Evolutionary conservation across 2,888 invertebrate genomes (phyloP), one percentile per base, ranked within the genome.

Genomic region (Ischnus inquisitorius): DNA sequence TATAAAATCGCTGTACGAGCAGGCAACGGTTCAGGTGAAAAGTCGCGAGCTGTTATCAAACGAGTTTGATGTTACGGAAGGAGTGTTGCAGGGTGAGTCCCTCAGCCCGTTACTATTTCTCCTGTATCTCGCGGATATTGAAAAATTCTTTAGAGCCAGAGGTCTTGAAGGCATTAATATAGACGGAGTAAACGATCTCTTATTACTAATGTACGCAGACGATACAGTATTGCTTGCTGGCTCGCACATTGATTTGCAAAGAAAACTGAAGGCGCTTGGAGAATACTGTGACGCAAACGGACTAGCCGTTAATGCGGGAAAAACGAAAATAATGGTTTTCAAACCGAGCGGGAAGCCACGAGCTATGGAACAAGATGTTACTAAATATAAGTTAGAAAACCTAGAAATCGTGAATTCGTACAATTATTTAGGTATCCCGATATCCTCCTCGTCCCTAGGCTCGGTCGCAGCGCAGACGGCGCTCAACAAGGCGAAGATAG

Each of bases 291-390:
- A 60, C 12, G 28, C 22, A 12, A 60, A 60, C 12, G 28, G 57
- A 14, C 57, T 60, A 12, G 25, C 22, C 22, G 57, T 60, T 3
- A 60, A 60, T 10, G 14, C 57, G 57, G 12, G 2, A 28, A 60
- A 60, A 60, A 60, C 57, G 5, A 60, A 60, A 60, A 60, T 60
- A 60, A 60, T 60, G 57, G 28, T 60, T 14, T 60, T 22, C 57
- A 60, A 60, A 60, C 1, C 57, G 57, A 12, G 57, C 25, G 28
- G 28, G 28, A 60, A 12, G 14, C 57, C 57, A 4, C 22, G 28
- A 28, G 57, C 12, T 3, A 60, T 60, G 14, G 57, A 28, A n/a
- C 16, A 48, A n/a, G n/a, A 48, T 3, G 3, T n/a, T n/a, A 48
- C 48, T 14, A 48, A 16, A n/a, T 48, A 48, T 48, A 48, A 48